Base-by-base conservation (phyloP, 1,140 invertebrate species). In the Ptiloglossa arizonensis region DNA sequence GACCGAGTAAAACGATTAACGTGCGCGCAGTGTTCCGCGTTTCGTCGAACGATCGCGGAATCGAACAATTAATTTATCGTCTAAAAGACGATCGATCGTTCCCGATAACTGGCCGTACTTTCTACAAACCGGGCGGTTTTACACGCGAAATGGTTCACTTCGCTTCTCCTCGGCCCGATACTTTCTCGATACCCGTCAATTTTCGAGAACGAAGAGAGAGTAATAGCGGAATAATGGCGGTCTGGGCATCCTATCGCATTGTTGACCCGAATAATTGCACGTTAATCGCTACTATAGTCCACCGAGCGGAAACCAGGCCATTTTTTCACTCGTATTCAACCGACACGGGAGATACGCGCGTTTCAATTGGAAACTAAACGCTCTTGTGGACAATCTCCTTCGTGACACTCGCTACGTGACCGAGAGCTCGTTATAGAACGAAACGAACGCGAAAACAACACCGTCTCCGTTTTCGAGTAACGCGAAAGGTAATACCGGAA, bases 241-340 rank as follows among this genome's bases (percentile, higher is more conserved):
- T 22, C 5, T 32, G 29, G 38, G 15, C 19, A 29, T 35, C 44
- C 19, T 15, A 50, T 41, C 46, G 38, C 50, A 74, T 82, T 80
- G 57, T 80, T 62, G 78, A 78, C 24, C 60, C 56, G 69, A 83
- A 82, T 72, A 81, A 79, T 79, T 74, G 50, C 57, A 73, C 6
- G 66, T 66, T 74, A 81, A 78, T 81, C 27, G 15, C n/a, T 29
- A 9, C 17, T 71, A 66, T 24, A 46, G 3, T 72, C 24, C 27
- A 56, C 32, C 64, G 60, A 73, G 78, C 48, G 69, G 77, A 83
- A 85, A 85, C 48, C 64, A 32, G 78, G 64, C 41, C 63, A 70
- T 72, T 81, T 81, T 64, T 80, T 74, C 27, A 38, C 27, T 32
- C 19, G 56, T 69, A 48, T 82, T 64, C 22, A 38, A 70, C 56